Evolutionary conservation across 1,140 invertebrate genomes (phyloP).

Genomic region (Neodiprion lecontei): DNA sequence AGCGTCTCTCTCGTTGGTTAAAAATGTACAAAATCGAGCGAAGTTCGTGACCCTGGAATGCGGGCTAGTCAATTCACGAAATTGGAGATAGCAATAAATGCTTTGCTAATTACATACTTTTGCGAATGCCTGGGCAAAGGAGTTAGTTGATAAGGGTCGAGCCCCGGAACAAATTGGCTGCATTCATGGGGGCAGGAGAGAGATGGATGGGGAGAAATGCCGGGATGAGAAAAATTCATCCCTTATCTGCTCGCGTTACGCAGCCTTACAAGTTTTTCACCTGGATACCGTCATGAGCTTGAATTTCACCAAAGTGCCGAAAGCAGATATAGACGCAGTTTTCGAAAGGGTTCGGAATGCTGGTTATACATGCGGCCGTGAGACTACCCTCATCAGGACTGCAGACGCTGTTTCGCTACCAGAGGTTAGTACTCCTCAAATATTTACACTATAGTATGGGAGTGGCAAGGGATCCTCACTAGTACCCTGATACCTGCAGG

Average conservation of each 20-base stretch:
- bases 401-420: neutral
- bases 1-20: no score
- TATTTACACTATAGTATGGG: constrained; percentile 3
- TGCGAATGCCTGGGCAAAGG: neutral
- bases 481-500: neutral
- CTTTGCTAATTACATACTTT: neutral
- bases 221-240: neutral
- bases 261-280: neutral
- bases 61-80: no score
- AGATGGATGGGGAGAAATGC: neutral
- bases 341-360: neutral
- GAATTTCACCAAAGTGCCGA: neutral
- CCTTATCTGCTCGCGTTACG: neutral
- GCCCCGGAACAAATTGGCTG: neutral
- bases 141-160: neutral
- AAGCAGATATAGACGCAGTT: neutral
- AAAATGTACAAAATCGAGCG: no score
- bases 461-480: neutral
- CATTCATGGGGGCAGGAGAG: neutral
- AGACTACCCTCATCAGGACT: neutral
- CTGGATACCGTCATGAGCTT: neutral
- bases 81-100: neutral
- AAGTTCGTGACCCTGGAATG: no score
- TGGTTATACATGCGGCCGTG: neutral
- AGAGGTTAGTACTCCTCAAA: neutral